phyloP scores from a whole-genome alignment of 2,797 vertebrate species.

The Amblyopsis hoosieri region DNA sequence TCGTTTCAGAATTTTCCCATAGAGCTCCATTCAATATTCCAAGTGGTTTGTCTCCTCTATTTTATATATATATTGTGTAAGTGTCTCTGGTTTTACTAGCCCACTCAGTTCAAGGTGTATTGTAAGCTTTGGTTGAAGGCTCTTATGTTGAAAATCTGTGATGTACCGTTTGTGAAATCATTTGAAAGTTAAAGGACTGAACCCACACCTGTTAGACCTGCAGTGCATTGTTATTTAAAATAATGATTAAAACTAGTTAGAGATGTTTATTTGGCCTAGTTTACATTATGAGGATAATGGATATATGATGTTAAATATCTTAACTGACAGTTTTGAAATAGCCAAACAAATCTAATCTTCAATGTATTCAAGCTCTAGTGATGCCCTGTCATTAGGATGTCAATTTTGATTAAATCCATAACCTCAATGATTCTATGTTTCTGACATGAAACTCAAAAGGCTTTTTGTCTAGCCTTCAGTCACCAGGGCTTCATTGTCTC shows the following conservation, averaged over 20 bases:
- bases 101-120: slow-evolving; percentile 29
- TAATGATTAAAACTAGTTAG: too few species aligned
- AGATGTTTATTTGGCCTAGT: too few species aligned
- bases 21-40: too few species aligned
- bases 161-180: neutral
- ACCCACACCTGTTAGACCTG: too few species aligned
- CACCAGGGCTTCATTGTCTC: slow-evolving; percentile 52
- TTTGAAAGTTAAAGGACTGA: too few species aligned
- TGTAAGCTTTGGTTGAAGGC: slow-evolving; percentile 22
- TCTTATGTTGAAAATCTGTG: slow-evolving; percentile 30
- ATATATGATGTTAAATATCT: too few species aligned
- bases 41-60: too few species aligned
- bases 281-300: too few species aligned
- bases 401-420: neutral
- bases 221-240: too few species aligned
- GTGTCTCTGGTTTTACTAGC: slow-evolving; percentile 10
- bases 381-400: slow-evolving; percentile 11
- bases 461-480: slow-evolving; percentile 35
- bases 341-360: neutral
- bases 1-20: too few species aligned
- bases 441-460: slow-evolving; percentile 35
- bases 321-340: neutral
- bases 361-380: neutral
- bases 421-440: slow-evolving; percentile 9
- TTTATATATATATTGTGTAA: too few species aligned